Evolutionary conservation across 2,888 invertebrate genomes (phyloP).

Genomic region (Sympetrum striolatum): DNA sequence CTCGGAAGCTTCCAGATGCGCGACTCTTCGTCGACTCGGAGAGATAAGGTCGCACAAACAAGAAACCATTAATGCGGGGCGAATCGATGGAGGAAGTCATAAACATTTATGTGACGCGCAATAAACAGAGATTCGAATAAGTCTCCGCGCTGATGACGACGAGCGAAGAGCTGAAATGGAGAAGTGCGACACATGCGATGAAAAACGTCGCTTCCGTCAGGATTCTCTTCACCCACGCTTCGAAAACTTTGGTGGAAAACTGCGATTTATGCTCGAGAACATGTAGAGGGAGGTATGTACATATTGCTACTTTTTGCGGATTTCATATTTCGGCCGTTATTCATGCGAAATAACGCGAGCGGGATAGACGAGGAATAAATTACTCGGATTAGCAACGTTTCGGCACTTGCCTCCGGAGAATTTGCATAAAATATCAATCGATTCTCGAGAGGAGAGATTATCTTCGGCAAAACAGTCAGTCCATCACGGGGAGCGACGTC

Average conservation of each 20-base stretch:
- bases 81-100: background rate
- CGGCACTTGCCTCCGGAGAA: background rate
- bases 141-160: background rate
- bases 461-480: background rate
- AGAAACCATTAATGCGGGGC: background rate
- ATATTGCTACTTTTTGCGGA: background rate
- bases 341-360: background rate
- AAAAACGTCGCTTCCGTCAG: background rate
- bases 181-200: background rate
- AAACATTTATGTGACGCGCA: background rate
- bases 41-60: background rate
- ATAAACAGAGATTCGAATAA: background rate
- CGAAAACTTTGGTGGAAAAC: too few species aligned
- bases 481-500: background rate
- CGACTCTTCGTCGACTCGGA: background rate
- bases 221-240: background rate
- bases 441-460: background rate
- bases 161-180: too few species aligned
- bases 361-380: constrained; percentile 19
- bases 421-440: constrained; percentile 42
- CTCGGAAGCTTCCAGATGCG: background rate
- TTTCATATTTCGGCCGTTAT: background rate
- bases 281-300: too few species aligned
- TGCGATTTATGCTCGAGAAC: too few species aligned
- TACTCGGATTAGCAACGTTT: constrained; percentile 20